These are phyloP conservation scores for Sander vitreus DNA, from an alignment of 2,113 vertebrate species.

Conservation along the genomic window DNA sequence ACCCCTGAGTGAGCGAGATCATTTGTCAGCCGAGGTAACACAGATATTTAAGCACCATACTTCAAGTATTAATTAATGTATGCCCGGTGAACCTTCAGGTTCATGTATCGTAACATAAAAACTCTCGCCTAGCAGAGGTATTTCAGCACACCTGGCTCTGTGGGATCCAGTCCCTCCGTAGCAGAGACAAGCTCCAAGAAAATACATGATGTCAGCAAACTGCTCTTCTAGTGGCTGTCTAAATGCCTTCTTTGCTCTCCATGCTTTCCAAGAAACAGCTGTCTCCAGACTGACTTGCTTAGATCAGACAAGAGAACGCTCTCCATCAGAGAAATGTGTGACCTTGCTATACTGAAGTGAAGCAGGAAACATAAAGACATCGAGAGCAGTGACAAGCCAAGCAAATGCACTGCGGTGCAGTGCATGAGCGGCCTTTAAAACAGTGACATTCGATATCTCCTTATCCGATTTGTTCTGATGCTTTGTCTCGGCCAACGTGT, in stretches of 20 bases:
- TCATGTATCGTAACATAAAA: slow-evolving; percentile 48
- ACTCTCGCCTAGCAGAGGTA: background rate
- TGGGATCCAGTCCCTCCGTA: slow-evolving; percentile 12
- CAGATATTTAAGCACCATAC: slow-evolving; percentile 31
- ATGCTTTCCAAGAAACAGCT: slow-evolving; percentile 16
- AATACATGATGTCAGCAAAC: slow-evolving; percentile 46
- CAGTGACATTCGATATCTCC: slow-evolving; percentile 21
- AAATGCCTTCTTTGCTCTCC: slow-evolving; percentile 16
- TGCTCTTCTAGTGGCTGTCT: slow-evolving; percentile 19
- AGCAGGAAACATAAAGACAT: slow-evolving; percentile 9
- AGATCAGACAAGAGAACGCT: slow-evolving; percentile 29
- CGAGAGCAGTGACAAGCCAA: background rate
- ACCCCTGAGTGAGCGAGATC: slow-evolving; percentile 10
- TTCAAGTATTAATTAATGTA: slow-evolving; percentile 47
- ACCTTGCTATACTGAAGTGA: slow-evolving; percentile 50
- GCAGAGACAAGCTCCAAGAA: slow-evolving; percentile 13
- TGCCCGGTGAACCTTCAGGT: slow-evolving; percentile 22
- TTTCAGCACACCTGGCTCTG: background rate
- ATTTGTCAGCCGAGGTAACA: slow-evolving; percentile 42
- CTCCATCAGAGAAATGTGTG: slow-evolving; percentile 41
- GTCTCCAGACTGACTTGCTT: slow-evolving; percentile 30
- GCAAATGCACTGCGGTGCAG: slow-evolving; percentile 12
- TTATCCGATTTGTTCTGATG: slow-evolving; percentile 1
- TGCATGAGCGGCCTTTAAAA: slow-evolving; percentile 17
- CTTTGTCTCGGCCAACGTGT: slow-evolving; percentile 6